These are phyloP conservation scores for Naja naja DNA, from an alignment of 2,113 vertebrate genomes.

Conservation along the genomic window DNA sequence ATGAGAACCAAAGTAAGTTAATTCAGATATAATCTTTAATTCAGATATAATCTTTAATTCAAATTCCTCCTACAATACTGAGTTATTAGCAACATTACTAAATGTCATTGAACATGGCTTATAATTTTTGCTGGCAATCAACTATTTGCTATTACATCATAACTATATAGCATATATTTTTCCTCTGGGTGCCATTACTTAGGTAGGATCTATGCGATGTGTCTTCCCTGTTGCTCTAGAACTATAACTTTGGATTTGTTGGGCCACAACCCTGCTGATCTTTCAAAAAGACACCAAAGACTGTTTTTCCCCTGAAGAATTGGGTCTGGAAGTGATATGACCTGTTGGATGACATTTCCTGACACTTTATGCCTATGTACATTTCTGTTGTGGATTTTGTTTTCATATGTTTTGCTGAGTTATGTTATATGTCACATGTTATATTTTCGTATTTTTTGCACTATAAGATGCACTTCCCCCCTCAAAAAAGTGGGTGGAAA, in stretches of 20 bases:
- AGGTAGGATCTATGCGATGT: not conserved
- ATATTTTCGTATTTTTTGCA: too few species aligned
- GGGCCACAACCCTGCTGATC: not conserved
- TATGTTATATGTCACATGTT: too few species aligned
- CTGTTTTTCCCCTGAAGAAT: not conserved
- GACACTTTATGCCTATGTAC: not conserved
- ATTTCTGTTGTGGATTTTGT: not conserved
- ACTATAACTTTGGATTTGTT: not conserved
- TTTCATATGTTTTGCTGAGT: not conserved
- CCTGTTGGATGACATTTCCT: not conserved
- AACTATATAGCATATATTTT: not conserved
- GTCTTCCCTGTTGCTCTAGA: not conserved
- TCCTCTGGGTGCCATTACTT: not conserved
- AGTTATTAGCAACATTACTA: not conserved
- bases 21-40: not conserved
- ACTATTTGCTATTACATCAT: not conserved
- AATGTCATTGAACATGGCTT: not conserved
- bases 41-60: not conserved
- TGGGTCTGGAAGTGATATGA: not conserved
- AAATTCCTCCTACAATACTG: not conserved
- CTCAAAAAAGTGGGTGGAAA: too few species aligned
- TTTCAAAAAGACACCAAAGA: not conserved
- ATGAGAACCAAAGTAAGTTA: not conserved
- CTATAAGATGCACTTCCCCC: too few species aligned
- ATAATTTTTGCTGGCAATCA: not conserved